phyloP scores from a whole-genome alignment of 1,140 invertebrate species.

The Pemphigus obesinymphae region DNA sequence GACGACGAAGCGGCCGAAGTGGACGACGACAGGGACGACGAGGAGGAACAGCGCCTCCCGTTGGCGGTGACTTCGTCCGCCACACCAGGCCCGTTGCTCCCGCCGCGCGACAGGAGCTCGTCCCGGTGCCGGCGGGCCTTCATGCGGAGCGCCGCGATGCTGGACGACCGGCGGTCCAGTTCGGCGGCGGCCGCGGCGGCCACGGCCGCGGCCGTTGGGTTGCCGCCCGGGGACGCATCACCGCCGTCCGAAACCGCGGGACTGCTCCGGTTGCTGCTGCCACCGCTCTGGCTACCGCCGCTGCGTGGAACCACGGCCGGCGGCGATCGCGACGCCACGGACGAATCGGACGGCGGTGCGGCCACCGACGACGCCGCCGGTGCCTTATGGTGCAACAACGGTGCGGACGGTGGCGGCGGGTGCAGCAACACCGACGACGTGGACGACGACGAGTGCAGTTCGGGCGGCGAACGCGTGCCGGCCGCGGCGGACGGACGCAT shows the following conservation, averaged over 20 bases:
- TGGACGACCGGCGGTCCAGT: conserved; percentile 78
- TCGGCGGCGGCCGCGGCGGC: conserved; percentile 53
- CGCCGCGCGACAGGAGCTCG: conserved; percentile 50
- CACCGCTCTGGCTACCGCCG: conserved; percentile 59
- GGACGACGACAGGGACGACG: background rate
- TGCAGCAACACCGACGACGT: conserved; percentile 54
- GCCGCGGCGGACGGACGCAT: background rate
- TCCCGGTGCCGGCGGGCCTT: conserved; percentile 90
- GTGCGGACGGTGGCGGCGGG: conserved; percentile 62
- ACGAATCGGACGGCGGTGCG: conserved; percentile 60
- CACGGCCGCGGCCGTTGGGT: conserved; percentile 46
- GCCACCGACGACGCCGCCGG: conserved; percentile 72
- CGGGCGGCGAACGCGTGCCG: background rate
- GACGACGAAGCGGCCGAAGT: background rate
- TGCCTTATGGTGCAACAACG: conserved; percentile 59
- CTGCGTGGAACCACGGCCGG: conserved; percentile 46
- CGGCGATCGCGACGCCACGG: background rate
- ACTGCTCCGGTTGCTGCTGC: conserved; percentile 46
- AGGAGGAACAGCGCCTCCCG: background rate
- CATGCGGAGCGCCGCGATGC: conserved; percentile 81
- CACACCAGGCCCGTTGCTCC: background rate
- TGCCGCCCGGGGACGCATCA: background rate
- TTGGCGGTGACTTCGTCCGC: background rate
- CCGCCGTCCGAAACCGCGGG: conserved; percentile 32
- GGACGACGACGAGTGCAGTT: conserved; percentile 53